Percentiles rank a stretch among this genome's conserved stretches.
These are phyloP conservation scores for Empidonax alnorum DNA, from an alignment of 2,113 vertebrate genomes.

Conservation along the genomic window DNA sequence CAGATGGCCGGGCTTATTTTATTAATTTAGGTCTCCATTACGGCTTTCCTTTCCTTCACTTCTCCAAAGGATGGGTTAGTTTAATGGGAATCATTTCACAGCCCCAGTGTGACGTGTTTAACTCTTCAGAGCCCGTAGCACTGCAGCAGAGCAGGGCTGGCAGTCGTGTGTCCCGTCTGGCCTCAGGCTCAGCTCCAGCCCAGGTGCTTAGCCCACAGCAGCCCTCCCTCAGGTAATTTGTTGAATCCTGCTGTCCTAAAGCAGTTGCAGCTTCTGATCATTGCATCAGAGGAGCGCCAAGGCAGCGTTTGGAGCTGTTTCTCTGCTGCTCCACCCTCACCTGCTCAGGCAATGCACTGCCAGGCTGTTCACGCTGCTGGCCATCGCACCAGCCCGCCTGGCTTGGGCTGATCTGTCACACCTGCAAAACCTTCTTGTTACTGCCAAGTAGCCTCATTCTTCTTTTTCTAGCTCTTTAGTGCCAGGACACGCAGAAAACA, in stretches of 20 bases:
- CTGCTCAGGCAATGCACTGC: accelerated
- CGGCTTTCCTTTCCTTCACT: not conserved
- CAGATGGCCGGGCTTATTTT: conserved; percentile 66
- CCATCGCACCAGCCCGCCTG: accelerated
- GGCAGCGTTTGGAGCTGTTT: accelerated
- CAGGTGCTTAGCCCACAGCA: not conserved
- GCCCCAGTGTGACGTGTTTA: not conserved
- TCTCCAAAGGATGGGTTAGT: conserved; percentile 35
- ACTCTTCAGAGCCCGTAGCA: accelerated
- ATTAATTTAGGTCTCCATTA: conserved; percentile 59
- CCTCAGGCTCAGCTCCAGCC: not conserved
- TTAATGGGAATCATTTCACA: not conserved
- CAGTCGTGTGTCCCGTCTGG: accelerated
- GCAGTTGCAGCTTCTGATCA: not conserved
- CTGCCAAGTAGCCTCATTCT: not conserved
- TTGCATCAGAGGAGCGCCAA: accelerated
- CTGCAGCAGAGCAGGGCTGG: accelerated
- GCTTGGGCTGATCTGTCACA: not conserved
- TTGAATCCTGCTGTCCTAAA: not conserved
- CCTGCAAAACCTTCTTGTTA: not conserved
- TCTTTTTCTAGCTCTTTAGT: not conserved
- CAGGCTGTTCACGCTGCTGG: not conserved
- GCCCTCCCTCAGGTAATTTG: not conserved
- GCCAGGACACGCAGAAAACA: not conserved
- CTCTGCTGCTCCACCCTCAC: accelerated